Conservation (phyloP, 2,113 vertebrate species). For the Psilopogon haemacephalus region DNA sequence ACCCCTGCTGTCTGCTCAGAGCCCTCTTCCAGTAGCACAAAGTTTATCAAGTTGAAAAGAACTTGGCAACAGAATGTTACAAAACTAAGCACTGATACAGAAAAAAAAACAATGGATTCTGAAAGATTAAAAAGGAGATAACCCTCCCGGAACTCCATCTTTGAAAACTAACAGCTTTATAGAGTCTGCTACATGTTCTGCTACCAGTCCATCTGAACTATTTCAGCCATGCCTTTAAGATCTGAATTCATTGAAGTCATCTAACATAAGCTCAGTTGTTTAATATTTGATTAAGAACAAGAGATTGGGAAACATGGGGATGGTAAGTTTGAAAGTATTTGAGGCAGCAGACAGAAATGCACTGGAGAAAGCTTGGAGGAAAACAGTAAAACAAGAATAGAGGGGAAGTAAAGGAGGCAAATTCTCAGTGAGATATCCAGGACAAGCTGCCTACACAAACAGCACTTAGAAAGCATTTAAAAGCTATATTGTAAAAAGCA, state of each 20-base stretch:
- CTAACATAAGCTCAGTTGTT: neutral
- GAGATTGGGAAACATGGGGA: neutral
- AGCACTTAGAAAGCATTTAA: neutral
- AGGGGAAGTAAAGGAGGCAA: neutral
- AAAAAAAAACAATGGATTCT: neutral
- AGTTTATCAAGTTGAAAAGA: neutral
- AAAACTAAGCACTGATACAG: neutral
- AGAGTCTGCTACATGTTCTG: neutral
- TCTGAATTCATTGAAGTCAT: rapidly evolving
- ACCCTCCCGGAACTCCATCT: neutral
- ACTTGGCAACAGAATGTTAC: rapidly evolving
- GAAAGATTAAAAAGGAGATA: neutral
- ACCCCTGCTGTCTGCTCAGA: neutral
- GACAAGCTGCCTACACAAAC: neutral
- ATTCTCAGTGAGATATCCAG: neutral
- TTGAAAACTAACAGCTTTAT: neutral
- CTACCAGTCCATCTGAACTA: neutral
- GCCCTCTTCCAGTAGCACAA: neutral
- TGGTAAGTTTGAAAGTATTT: neutral
- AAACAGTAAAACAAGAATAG: neutral
- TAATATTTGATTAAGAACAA: neutral
- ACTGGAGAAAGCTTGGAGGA: constrained; percentile 1
- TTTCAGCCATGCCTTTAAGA: neutral
- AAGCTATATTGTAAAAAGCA: neutral
- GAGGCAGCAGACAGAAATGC: constrained; percentile 9